Conservation (phyloP, 2,888 invertebrate species). For the Metallyticus violacea region DNA sequence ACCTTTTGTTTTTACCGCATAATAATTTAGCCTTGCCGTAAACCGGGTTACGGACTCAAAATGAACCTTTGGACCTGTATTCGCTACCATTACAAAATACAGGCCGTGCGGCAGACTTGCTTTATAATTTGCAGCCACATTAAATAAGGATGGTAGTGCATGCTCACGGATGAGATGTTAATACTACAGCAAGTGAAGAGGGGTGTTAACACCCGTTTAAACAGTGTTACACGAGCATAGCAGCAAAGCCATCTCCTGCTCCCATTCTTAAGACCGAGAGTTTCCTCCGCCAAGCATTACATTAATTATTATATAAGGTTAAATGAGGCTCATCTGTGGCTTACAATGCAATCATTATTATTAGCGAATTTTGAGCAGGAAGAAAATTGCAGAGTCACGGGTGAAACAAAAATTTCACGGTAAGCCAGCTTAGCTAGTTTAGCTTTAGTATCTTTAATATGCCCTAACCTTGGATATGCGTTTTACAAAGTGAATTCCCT, state of each 20-base stretch:
- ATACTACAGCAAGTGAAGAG: neutral
- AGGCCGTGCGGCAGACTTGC: neutral
- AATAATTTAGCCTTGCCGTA: neutral
- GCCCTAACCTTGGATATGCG: neutral
- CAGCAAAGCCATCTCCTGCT: no score
- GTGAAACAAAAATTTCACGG: neutral
- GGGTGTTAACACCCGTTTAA: neutral
- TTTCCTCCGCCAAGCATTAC: neutral
- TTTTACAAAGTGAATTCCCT: neutral
- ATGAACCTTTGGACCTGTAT: no score
- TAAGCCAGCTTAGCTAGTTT: neutral
- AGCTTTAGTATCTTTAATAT: neutral
- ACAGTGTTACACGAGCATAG: neutral
- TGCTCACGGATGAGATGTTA: neutral
- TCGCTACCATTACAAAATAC: neutral
- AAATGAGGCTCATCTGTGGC: neutral
- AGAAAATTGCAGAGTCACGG: neutral
- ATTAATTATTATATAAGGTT: neutral
- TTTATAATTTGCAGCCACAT: neutral
- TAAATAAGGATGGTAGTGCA: neutral
- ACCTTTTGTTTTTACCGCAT: neutral
- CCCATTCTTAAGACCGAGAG: neutral
- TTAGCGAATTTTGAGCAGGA: neutral
- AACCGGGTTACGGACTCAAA: neutral
- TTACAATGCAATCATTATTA: neutral